Evolutionary conservation across 1,140 invertebrate genomes (phyloP).

Genomic region (Aphidius gifuensis): DNA sequence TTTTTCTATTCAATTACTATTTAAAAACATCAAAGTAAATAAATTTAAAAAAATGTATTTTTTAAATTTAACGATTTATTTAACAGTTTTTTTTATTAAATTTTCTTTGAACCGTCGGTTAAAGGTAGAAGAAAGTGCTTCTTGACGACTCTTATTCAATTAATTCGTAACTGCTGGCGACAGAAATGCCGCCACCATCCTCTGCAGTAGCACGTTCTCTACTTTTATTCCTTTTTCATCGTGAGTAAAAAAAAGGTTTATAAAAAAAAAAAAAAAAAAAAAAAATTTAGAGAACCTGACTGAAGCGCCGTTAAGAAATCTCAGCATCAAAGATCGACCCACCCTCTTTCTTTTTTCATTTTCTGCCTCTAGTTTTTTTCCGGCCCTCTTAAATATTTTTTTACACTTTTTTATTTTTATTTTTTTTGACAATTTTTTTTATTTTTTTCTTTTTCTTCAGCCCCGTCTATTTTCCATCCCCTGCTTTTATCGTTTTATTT

Average conservation of each 20-base stretch:
- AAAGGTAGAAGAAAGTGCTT: constrained; percentile 11
- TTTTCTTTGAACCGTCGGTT: constrained; percentile 36
- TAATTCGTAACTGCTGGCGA: constrained; percentile 38
- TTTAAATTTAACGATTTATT: too few species aligned
- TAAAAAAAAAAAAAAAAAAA: not conserved
- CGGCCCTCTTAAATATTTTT: not conserved
- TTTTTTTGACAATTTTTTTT: constrained; percentile 2
- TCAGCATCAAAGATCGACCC: constrained; percentile 23
- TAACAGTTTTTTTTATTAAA: too few species aligned
- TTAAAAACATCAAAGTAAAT: too few species aligned
- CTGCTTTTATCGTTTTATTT: not conserved
- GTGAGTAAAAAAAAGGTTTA: constrained; percentile 15
- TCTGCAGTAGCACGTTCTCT: constrained; percentile 12
- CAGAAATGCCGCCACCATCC: constrained; percentile 29
- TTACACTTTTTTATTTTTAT: constrained; percentile 11
- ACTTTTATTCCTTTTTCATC: constrained; percentile 16
- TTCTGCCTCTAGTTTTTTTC: constrained; percentile 1
- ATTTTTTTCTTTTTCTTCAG: not conserved
- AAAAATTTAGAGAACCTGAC: constrained; percentile 7
- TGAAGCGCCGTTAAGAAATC: constrained; percentile 27
- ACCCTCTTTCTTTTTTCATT: constrained; percentile 8
- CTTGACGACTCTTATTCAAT: constrained; percentile 43
- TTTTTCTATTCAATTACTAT: too few species aligned
- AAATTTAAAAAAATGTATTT: too few species aligned
- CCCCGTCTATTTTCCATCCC: not conserved